Base-by-base conservation (phyloP, 2,888 invertebrate species). In the Serripes groenlandicus region DNA sequence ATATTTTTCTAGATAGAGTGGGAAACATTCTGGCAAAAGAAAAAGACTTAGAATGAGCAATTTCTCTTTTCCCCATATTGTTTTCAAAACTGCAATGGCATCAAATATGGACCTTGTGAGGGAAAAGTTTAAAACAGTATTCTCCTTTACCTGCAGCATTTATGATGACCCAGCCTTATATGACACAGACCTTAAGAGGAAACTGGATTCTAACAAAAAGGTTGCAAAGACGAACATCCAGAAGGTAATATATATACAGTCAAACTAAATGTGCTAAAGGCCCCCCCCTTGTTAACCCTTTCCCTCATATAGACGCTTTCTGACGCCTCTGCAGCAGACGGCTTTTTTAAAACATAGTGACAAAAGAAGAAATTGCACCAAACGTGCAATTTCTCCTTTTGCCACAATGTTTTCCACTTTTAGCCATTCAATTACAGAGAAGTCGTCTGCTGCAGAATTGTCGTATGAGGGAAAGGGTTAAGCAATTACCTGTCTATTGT, bases 151-250 rank as follows among this genome's bases (percentile, higher is more conserved):
- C 71, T 74, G 0, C 74, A 86, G 86, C 42, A 23, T 56, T 1
- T 81, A 83, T 71, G 83, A 86, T 28, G 97, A 97, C 92, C 97
- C 97, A 0, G 96, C 97, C 0, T 95, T 96, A 62, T 92, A 94
- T 4, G 96, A 96, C 92, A 91, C 94, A 0, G 94, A 95, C 0
- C 93, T 97, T 34, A 94, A 95, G 85, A 95, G 94, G 52, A 96
- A 96, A 92, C 92, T 97, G 42, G 95, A 95, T n/a, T 95, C 95
- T 64, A 97, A 96, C 91, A 95, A 94, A 87, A 95, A 95, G 81
- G 32, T 84, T 15, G 92, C 89, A 23, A 90, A 88, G 71, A 80
- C 77, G 3, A 92, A 90, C 49, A 83, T 94, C 72, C 91, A 92
- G 26, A 81, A 91, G 84, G 93, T 93, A 78, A 81, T 81, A n/a